Base-by-base conservation (phyloP, 2,888 invertebrate species). In the Copidosoma aretas region DNA sequence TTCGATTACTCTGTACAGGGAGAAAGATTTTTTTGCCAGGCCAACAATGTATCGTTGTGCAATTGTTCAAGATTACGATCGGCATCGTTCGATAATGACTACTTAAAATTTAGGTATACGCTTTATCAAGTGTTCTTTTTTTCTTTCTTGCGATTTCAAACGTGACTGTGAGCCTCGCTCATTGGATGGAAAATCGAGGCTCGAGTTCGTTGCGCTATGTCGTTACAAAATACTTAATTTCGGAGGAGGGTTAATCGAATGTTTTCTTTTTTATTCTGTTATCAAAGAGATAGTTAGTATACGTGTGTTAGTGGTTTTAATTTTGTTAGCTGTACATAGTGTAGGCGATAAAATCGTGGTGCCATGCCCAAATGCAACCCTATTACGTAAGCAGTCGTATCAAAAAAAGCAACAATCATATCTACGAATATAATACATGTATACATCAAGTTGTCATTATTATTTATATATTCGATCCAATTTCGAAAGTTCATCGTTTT, bases 301-400 rank as follows among this genome's bases (percentile, higher is more conserved):
- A 41, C 41, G 25, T 52, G 39, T 58, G 59, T 66, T 70, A 70
- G 62, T 62, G 52, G 24, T 52, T 41, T 60, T 56, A 60, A 41
- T 21, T 8, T 43, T 25, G 21, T 25, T 51, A 61, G 58, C 61
- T 62, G 59, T 46, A 60, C 25, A n/a, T n/a, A n/a, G n/a, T 46
- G 53, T 53, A 56, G 17, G 54, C 39, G 32, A 49, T 21, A 49
- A 60, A 56, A 39, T 22, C 19, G 19, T 32, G 32, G 32, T 32
- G 21, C 43, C 67, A 63, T 68, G 54, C 67, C 49, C 39, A 46
- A 46, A 17, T 14, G 43, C 17, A 17, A 49, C 46, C 21, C 52
- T 62, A 68, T 53, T 49, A 62, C 25, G 22, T 56, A 75, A 72
- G 71, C 77, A 71, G 67, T 66, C 68, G 68, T 52, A n/a, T 74